Conservation (phyloP, 2,113 vertebrate species). For the Podarcis muralis region DNA sequence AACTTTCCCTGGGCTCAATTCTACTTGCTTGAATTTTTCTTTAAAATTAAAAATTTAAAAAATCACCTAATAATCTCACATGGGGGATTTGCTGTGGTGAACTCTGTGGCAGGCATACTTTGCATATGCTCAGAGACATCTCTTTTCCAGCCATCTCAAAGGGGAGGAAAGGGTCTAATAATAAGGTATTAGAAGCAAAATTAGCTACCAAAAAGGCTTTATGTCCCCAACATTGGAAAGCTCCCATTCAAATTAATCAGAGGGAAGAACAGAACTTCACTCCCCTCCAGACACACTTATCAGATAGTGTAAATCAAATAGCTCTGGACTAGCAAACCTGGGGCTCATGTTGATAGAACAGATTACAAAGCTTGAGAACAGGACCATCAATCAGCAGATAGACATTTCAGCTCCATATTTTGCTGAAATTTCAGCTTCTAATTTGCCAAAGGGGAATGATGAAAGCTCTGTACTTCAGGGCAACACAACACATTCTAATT, state of each 20-base stretch:
- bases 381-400: background rate
- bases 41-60: too few species aligned
- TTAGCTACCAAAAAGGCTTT: background rate
- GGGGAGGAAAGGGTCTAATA: background rate
- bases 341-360: background rate
- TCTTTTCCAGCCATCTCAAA: background rate
- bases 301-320: background rate
- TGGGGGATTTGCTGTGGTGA: accelerated
- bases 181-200: background rate
- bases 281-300: background rate
- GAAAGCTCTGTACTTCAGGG: background rate
- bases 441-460: background rate
- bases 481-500: background rate
- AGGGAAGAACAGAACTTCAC: background rate
- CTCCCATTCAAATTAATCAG: background rate
- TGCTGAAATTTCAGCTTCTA: background rate
- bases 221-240: background rate
- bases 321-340: background rate
- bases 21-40: background rate
- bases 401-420: background rate
- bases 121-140: background rate
- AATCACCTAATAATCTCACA: background rate
- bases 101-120: background rate
- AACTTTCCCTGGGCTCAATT: background rate
- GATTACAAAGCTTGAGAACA: background rate